Base-by-base conservation (phyloP, 2,888 invertebrate species). In the Prosopocoilus inquinatus region DNA sequence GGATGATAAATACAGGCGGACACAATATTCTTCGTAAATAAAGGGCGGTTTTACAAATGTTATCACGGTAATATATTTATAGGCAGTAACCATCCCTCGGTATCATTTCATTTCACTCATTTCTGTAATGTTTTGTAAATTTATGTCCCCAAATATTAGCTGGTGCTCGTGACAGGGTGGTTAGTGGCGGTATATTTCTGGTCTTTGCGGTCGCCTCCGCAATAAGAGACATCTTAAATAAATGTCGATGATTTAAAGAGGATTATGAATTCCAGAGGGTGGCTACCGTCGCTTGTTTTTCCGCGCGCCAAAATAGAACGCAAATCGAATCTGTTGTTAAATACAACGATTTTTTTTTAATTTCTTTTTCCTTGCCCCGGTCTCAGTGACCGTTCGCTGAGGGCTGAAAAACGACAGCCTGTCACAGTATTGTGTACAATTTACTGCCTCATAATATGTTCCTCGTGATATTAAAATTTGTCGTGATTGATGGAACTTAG, bases 111-210 rank as follows among this genome's bases (percentile, higher is more conserved):
- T 75, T 76, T 76, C 75, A 76, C 75, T 77, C 78, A 77, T 78
- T 78, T 76, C 75, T 74, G 73, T 74, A 74, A 77, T 78, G 78
- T 78, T 79, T 78, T 76, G 76, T 77, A 76, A 80, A 80, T 80
- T 80, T 80, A 80, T 80, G 79, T 79, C 73, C 75, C 72, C 75
- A 73, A 79, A 79, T 80, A 80, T 80, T 80, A 79, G 77, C 76
- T 78, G 64, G 70, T 70, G 72, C 65, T 68, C 66, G 61, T 75
- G 75, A 74, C 74, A 75, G 71, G 65, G 55, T 57, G 58, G 61
- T 61, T 59, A 57, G 61, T 53, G 48, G 58, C 45, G 44, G 43
- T 53, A 47, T 55, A 44, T 55, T 49, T 50, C 55, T 45, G 50
- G 50, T 36, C 49, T 53, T 47, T 39, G 53, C 41, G 48, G 53